phyloP scores from a whole-genome alignment of 2,797 vertebrate species.

The Lemur catta region DNA sequence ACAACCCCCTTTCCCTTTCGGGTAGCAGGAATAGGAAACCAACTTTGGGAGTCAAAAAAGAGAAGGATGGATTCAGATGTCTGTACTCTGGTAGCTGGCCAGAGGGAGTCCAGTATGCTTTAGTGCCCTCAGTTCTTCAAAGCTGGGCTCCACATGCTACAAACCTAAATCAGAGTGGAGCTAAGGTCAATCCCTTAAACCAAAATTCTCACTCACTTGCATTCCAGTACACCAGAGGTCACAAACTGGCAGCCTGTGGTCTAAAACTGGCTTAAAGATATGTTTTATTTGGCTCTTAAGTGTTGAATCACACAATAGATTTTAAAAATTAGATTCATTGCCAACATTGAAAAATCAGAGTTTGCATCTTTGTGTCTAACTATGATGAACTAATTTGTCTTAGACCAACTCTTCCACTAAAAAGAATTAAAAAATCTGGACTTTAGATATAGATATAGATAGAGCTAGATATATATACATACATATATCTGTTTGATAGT shows the following conservation, averaged over 20 bases:
- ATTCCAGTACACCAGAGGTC: neutral
- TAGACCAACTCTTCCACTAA: neutral
- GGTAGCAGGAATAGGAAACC: neutral
- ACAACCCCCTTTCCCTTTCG: neutral
- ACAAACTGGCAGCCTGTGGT: neutral
- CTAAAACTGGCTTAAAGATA: neutral
- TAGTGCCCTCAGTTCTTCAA: neutral
- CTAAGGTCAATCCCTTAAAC: fast-evolving
- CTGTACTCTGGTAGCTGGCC: neutral
- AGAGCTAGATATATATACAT: neutral
- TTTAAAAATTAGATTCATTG: neutral
- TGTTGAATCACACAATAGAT: neutral
- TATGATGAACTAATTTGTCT: neutral
- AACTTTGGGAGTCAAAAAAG: fast-evolving
- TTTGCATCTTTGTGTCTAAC: neutral
- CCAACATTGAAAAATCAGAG: neutral
- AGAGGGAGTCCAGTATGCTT: fast-evolving
- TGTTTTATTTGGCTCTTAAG: neutral
- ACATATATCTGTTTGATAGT: neutral
- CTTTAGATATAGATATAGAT: neutral
- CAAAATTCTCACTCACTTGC: neutral
- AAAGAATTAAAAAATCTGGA: neutral
- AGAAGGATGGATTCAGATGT: neutral
- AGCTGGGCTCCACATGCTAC: neutral
- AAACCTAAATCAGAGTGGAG: neutral